Evolutionary conservation across 2,888 invertebrate species (phyloP).

Genomic region (Xestoiulus laeticollis): DNA sequence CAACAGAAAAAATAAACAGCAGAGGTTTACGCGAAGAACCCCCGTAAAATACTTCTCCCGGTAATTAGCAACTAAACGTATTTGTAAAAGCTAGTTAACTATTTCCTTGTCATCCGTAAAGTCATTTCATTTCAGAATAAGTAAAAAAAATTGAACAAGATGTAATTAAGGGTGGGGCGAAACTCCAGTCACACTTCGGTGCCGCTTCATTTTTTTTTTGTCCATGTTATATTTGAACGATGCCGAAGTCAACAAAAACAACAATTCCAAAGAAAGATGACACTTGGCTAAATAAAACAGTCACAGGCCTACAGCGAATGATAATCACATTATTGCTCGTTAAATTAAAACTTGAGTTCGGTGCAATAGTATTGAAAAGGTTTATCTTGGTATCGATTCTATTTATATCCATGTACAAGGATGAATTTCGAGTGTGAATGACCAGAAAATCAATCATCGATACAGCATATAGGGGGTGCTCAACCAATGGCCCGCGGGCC

Average conservation of each 20-base stretch:
- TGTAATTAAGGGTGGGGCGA: constrained; percentile 33
- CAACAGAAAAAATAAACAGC: not conserved
- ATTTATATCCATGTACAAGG: no score
- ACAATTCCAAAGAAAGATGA: not conserved
- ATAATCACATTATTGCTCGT: no score
- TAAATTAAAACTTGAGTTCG: no score
- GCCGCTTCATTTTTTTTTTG: not conserved
- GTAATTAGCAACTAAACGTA: constrained; percentile 33
- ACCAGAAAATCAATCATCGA: no score
- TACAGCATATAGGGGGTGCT: no score
- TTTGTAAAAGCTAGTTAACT: constrained; percentile 33
- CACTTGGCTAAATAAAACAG: not conserved
- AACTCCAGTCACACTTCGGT: not conserved
- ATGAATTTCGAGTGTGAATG: no score
- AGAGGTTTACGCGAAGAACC: not conserved
- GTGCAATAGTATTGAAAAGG: not conserved
- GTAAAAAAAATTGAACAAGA: constrained; percentile 1
- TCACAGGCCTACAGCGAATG: not conserved
- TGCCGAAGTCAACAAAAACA: not conserved
- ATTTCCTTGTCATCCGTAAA: not conserved
- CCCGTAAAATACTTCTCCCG: not conserved
- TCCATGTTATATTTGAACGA: no score
- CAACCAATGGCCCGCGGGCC: no score
- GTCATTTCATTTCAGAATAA: not conserved
- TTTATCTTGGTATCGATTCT: no score